A percentile compares a stretch with the other conserved stretches of the same genome.
These are phyloP conservation scores for Drosophila nannoptera DNA, from an alignment of 1,140 invertebrate genomes.

Conservation along the genomic window DNA sequence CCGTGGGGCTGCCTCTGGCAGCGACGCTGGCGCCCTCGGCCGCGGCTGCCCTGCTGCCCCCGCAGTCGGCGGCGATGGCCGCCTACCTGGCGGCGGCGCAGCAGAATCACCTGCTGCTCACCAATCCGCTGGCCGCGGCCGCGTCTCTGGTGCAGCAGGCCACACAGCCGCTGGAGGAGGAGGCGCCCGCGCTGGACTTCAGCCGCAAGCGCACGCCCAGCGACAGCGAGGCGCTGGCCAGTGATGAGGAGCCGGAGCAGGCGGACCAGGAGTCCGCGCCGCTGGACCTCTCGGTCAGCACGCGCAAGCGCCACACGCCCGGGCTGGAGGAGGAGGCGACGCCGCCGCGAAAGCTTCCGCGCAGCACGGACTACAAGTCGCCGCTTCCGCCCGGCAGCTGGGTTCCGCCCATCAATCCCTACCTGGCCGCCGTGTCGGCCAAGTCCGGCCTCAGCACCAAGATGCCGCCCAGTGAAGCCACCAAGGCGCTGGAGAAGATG, in stretches of 20 bases:
- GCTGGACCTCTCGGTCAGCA: constrained; percentile 88
- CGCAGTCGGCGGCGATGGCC: constrained; percentile 88
- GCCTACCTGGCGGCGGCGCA: constrained; percentile 86
- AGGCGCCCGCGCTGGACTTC: constrained; percentile 86
- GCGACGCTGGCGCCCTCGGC: constrained; percentile 80
- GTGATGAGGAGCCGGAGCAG: constrained; percentile 38
- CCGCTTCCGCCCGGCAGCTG: constrained; percentile 83
- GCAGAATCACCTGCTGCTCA: constrained; percentile 88
- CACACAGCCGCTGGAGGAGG: constrained; percentile 81
- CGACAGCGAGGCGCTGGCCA: constrained; percentile 43
- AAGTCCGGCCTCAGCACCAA: constrained; percentile 82
- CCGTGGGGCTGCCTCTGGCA: constrained; percentile 80
- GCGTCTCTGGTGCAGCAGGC: constrained; percentile 79
- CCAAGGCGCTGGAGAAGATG: constrained; percentile 94
- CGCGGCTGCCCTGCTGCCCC: constrained; percentile 83
- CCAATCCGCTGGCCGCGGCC: constrained; percentile 84
- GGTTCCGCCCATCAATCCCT: constrained; percentile 89
- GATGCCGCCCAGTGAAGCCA: constrained; percentile 85
- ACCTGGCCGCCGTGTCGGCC: constrained; percentile 87
- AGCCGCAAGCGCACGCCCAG: constrained; percentile 82
- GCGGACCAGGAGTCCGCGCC: constrained; percentile 83
- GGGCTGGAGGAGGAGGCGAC: constrained; percentile 68
- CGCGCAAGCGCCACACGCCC: constrained; percentile 83
- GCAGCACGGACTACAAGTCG: constrained; percentile 80
- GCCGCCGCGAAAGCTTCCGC: constrained; percentile 84